phyloP scores from a whole-genome alignment of 64 coral and sea anemone genomes.

The Pachyseris speciosa region DNA sequence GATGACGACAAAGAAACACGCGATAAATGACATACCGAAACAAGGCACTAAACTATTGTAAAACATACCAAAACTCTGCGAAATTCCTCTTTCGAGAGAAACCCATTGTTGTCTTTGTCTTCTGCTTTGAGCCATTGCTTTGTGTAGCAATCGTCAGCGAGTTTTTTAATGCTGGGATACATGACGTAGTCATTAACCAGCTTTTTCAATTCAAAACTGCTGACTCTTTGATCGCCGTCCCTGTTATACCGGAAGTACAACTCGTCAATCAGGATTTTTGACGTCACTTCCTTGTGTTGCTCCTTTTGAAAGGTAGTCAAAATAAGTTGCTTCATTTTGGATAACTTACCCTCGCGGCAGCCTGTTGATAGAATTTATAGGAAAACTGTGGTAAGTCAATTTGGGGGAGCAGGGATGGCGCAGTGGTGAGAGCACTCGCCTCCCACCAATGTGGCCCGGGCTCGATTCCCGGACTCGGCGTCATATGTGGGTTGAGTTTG shows the following conservation, averaged over 20 bases:
- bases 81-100: constrained; percentile 36
- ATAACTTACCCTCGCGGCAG: constrained; percentile 23
- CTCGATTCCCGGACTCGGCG: too few relatives aligned
- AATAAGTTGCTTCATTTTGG: constrained; percentile 21
- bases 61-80: constrained; percentile 13
- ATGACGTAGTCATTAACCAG: constrained; percentile 34
- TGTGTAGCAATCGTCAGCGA: background rate
- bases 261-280: constrained; percentile 31
- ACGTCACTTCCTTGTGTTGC: constrained; percentile 8
- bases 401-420: too few relatives aligned
- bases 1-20: too few relatives aligned
- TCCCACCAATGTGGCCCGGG: too few relatives aligned
- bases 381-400: background rate
- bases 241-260: constrained; percentile 32
- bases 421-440: too few relatives aligned
- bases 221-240: constrained; percentile 17
- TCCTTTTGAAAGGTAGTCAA: constrained; percentile 19
- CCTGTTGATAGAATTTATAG: background rate
- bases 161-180: constrained; percentile 18
- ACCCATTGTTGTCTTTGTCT: constrained; percentile 18
- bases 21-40: too few relatives aligned
- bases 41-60: background rate
- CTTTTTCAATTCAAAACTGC: background rate
- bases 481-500: too few relatives aligned
- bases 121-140: constrained; percentile 9